These are phyloP conservation scores for Anthopleura xanthogrammica DNA, from an alignment of 92 coral and sea anemone genomes.

Conservation along the genomic window DNA sequence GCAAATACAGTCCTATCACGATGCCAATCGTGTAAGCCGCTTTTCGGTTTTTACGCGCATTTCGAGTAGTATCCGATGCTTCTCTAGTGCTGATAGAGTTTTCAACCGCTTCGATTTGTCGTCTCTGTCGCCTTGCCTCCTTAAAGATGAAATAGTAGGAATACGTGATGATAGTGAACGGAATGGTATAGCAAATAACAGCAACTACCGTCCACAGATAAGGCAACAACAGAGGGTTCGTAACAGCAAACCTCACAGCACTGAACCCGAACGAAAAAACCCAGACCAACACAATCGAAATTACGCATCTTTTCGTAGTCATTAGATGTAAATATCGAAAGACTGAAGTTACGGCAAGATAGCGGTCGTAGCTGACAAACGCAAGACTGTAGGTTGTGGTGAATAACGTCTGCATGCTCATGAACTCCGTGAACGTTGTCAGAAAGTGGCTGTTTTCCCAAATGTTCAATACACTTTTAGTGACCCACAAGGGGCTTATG, in stretches of 20 bases:
- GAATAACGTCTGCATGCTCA: constrained; percentile 69
- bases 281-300: constrained; percentile 48
- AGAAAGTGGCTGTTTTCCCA: constrained; percentile 69
- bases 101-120: constrained; percentile 50
- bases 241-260: constrained; percentile 47
- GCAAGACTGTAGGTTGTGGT: constrained; percentile 68
- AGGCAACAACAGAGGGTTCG: constrained; percentile 56
- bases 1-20: constrained; percentile 58
- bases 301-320: constrained; percentile 45
- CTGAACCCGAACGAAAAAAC: constrained; percentile 55
- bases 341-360: constrained; percentile 54
- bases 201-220: constrained; percentile 63
- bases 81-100: constrained; percentile 3
- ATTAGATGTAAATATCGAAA: constrained; percentile 41
- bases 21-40: constrained; percentile 78
- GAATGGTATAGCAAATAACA: constrained; percentile 57
- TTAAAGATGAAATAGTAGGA: constrained; percentile 68
- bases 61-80: neutral
- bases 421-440: constrained; percentile 58
- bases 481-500: constrained; percentile 65
- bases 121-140: constrained; percentile 47
- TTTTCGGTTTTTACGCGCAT: constrained; percentile 44
- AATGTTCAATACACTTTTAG: constrained; percentile 62
- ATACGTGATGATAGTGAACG: constrained; percentile 58
- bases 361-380: constrained; percentile 64